A percentile compares a stretch with the other conserved stretches of the same genome.
These are phyloP conservation scores for Porites lutea DNA, from an alignment of 64 coral and sea anemone genomes.

Conservation along the genomic window DNA sequence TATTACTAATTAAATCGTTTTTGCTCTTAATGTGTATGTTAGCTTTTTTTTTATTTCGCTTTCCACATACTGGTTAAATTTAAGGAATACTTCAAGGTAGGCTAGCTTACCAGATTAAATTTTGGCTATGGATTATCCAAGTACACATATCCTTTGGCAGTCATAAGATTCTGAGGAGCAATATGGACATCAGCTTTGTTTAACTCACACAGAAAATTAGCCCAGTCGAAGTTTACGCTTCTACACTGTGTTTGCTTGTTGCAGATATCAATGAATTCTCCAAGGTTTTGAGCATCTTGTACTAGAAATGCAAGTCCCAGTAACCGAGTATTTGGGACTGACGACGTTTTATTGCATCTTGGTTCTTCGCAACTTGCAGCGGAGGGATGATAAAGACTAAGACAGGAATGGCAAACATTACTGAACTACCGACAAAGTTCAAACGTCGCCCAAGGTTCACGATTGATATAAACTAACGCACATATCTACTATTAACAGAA, in stretches of 20 bases:
- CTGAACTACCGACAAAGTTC: too few species aligned
- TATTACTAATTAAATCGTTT: too few species aligned
- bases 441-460: too few species aligned
- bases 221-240: slow-evolving; percentile 26
- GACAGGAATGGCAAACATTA: background rate
- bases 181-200: slow-evolving; percentile 35
- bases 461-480: too few species aligned
- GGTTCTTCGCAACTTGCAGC: background rate
- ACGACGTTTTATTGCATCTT: background rate
- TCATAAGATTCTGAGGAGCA: background rate
- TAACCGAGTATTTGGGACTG: background rate
- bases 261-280: background rate
- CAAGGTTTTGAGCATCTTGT: background rate
- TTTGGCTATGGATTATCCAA: background rate
- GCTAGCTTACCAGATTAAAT: background rate
- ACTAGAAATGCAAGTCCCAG: background rate
- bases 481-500: too few species aligned
- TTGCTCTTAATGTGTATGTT: too few species aligned
- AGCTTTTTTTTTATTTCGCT: too few species aligned
- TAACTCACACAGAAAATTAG: background rate
- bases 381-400: background rate
- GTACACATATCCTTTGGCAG: background rate
- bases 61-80: too few species aligned
- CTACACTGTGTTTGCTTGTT: background rate
- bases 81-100: too few species aligned